Percentiles rank a stretch among this genome's conserved stretches.
phyloP scores from a whole-genome alignment of 2,888 invertebrate species.

The Drosophila paramelanica region DNA sequence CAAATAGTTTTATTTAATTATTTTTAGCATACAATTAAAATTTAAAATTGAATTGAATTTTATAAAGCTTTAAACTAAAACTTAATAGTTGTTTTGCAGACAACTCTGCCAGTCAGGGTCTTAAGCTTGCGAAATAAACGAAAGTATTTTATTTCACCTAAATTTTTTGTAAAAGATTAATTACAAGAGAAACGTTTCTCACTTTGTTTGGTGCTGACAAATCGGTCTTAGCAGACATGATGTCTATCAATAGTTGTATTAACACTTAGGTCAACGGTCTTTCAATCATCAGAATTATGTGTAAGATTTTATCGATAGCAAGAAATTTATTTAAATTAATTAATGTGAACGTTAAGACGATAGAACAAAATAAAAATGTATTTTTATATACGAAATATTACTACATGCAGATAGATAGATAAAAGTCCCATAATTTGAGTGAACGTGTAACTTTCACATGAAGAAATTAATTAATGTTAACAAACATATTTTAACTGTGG shows the following conservation, averaged over 20 bases:
- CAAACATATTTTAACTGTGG: constrained; percentile 2
- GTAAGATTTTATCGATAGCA: too few species aligned
- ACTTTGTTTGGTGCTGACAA: neutral
- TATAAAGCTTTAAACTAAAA: too few species aligned
- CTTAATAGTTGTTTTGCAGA: too few species aligned
- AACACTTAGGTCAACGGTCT: too few species aligned
- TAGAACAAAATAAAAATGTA: neutral
- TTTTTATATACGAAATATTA: neutral
- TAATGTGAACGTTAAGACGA: neutral
- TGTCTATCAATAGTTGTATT: too few species aligned
- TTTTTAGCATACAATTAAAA: too few species aligned
- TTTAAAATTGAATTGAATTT: too few species aligned
- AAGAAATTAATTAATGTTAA: constrained; percentile 25
- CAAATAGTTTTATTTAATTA: too few species aligned
- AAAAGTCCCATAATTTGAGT: neutral
- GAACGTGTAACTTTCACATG: constrained; percentile 13
- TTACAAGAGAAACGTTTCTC: neutral
- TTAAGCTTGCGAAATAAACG: too few species aligned
- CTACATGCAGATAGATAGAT: neutral
- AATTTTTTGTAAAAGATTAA: neutral
- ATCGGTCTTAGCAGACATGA: neutral
- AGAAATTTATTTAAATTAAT: neutral
- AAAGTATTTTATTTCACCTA: too few species aligned
- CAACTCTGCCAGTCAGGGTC: too few species aligned
- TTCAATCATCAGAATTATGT: too few species aligned